Evolutionary conservation across 2,113 vertebrate genomes (phyloP), one percentile per base, ranked within the genome.

Genomic region (Nesogale talazaci): DNA sequence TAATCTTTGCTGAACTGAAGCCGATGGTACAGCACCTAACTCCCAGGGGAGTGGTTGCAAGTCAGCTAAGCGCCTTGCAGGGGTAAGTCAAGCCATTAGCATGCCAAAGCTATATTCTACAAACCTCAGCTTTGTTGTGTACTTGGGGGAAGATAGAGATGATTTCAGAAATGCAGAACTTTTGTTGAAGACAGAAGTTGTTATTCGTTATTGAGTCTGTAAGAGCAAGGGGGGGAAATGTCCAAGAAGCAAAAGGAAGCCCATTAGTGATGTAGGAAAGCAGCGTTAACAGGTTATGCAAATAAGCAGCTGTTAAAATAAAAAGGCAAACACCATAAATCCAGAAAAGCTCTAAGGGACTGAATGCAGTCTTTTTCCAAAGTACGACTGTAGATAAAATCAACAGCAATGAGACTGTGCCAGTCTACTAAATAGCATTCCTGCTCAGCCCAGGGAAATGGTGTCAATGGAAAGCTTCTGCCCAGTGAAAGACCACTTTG

Each of bases 231-330:
- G 23, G 83, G 46, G 83, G 93, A 92, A 76, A 79, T 81, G 76
- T 81, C 80, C 86, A 88, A 87, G 52, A 95, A 95, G 52, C 83
- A 75, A 88, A 72, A 94, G 65, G 76, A 95, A 86, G 46, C 7
- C 70, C 89, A 79, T 80, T 84, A 83, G 69, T 91, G n/a, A 79
- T 83, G 29, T 83, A 86, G 34, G 57, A 72, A 85, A 34, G 12
- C 52, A 31, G 79, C 52, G 87, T 87, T 89, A 95, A 85, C 84
- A 88, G 57, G 57, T 92, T 96, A 96, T 94, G 89, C 87, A 96
- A 94, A 94, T 90, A 92, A 92, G 69, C 94, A 96, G 77, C 89
- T 96, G 93, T 91, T 94, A 63, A 81, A 90, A 90, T 94, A 85
- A 96, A 96, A 95, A 42, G 34, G 80, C 86, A 92, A 93, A 76